Conservation (phyloP, 2,888 invertebrate genomes). For the Ecliptopera silaceata region DNA sequence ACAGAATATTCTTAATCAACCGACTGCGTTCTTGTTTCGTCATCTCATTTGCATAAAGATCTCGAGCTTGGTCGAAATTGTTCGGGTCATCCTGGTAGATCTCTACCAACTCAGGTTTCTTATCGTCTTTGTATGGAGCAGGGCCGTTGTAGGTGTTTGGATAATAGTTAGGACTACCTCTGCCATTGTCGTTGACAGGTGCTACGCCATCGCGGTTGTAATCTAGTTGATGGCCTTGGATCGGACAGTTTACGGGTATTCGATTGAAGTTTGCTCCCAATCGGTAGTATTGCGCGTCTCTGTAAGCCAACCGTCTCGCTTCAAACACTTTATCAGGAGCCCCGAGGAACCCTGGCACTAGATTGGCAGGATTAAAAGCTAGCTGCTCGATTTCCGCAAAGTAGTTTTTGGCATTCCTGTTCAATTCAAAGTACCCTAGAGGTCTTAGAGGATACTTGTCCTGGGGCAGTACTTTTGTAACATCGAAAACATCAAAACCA, state of each 20-base stretch:
- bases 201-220: slow-evolving; percentile 94
- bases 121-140: slow-evolving; percentile 84
- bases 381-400: slow-evolving; percentile 96
- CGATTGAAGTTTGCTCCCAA: slow-evolving; percentile 95
- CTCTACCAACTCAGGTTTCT: slow-evolving; percentile 77
- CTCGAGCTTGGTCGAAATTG: slow-evolving; percentile 91
- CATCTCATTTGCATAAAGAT: slow-evolving; percentile 90
- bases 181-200: slow-evolving; percentile 89
- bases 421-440: slow-evolving; percentile 91
- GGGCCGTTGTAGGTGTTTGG: slow-evolving; percentile 97
- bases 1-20: slow-evolving; percentile 90
- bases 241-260: slow-evolving; percentile 97
- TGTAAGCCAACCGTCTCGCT: slow-evolving; percentile 92
- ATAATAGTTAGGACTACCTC: slow-evolving; percentile 95
- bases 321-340: slow-evolving; percentile 95
- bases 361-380: slow-evolving; percentile 92
- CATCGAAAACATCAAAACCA: slow-evolving; percentile 94
- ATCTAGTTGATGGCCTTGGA: slow-evolving; percentile 84
- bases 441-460: slow-evolving; percentile 91
- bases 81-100: slow-evolving; percentile 88
- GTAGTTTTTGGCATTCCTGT: slow-evolving; percentile 94
- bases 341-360: slow-evolving; percentile 94
- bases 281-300: slow-evolving; percentile 92
- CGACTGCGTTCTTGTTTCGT: slow-evolving; percentile 88
- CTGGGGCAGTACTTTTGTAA: slow-evolving; percentile 92